Evolutionary conservation across 2,113 vertebrate genomes (phyloP).

Genomic region (Marmota monax): DNA sequence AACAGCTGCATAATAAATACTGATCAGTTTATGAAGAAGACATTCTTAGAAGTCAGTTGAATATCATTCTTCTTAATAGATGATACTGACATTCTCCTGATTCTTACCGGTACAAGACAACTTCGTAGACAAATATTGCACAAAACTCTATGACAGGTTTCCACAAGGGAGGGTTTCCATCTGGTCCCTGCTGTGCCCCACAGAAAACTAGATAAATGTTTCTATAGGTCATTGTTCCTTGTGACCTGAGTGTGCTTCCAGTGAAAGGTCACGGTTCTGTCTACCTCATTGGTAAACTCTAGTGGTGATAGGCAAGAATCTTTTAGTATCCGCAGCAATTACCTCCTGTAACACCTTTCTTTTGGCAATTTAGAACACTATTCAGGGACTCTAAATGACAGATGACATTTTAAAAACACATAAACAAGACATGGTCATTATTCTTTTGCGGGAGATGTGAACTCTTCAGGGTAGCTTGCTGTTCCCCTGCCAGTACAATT

Average conservation of each 20-base stretch:
- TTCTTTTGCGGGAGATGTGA: neutral
- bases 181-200: neutral
- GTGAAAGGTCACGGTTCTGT: neutral
- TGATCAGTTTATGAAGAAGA: constrained; percentile 1
- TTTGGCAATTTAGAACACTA: neutral
- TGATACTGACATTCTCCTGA: neutral
- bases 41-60: constrained; percentile 63
- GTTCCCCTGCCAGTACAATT: constrained; percentile 94
- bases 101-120: constrained; percentile 34
- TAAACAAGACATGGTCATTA: neutral
- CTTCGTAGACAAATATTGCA: constrained; percentile 7
- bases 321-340: neutral
- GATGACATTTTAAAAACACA: neutral
- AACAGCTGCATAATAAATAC: constrained; percentile 27
- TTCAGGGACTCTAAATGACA: neutral
- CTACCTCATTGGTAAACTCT: neutral
- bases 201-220: neutral
- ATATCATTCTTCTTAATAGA: constrained; percentile 38
- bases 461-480: constrained; percentile 87
- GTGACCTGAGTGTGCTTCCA: neutral
- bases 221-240: neutral
- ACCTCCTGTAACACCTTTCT: neutral
- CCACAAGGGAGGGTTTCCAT: neutral
- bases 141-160: neutral
- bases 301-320: neutral